These are phyloP conservation scores for Apteryx owenii DNA, from an alignment of 2,113 vertebrate genomes.

Conservation along the genomic window DNA sequence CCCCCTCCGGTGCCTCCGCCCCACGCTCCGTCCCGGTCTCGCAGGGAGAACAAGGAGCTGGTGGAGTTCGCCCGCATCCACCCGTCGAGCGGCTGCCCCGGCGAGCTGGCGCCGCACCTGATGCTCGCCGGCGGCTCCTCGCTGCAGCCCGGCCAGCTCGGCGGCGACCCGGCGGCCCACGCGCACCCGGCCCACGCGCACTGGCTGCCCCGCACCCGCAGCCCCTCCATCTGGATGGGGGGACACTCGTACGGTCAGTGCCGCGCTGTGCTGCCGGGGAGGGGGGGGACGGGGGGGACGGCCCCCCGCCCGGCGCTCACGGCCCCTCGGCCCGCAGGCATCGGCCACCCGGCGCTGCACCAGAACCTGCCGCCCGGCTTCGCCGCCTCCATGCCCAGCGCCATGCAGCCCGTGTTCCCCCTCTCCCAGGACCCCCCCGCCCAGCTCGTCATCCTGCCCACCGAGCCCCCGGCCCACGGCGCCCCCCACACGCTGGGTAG, in stretches of 20 bases:
- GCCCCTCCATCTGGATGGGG: slow-evolving; percentile 96
- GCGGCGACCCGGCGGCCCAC: slow-evolving; percentile 84
- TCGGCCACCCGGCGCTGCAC: slow-evolving; percentile 91
- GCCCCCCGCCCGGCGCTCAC: background rate
- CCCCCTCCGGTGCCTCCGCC: background rate
- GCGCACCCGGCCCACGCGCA: slow-evolving; percentile 91
- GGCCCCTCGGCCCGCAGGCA: slow-evolving; percentile 74
- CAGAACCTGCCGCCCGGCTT: slow-evolving; percentile 95
- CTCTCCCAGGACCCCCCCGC: slow-evolving; percentile 90
- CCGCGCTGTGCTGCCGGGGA: background rate
- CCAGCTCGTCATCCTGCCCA: slow-evolving; percentile 93
- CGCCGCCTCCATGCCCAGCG: slow-evolving; percentile 89
- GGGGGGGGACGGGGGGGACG: background rate
- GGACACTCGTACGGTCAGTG: slow-evolving; percentile 94
- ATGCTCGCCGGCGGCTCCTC: slow-evolving; percentile 89
- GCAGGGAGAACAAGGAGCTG: slow-evolving; percentile 93
- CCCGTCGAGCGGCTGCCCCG: slow-evolving; percentile 88
- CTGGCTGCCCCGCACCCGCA: slow-evolving; percentile 95
- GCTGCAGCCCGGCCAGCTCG: slow-evolving; percentile 88
- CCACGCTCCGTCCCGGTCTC: background rate
- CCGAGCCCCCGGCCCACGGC: slow-evolving; percentile 86
- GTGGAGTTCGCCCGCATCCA: slow-evolving; percentile 93
- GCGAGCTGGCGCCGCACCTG: slow-evolving; percentile 91
- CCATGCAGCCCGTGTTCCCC: slow-evolving; percentile 93
- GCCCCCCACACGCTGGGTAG: slow-evolving; percentile 90